These are phyloP conservation scores for Stenchaetothrips biformis DNA, from an alignment of 2,888 invertebrate genomes.

Conservation along the genomic window DNA sequence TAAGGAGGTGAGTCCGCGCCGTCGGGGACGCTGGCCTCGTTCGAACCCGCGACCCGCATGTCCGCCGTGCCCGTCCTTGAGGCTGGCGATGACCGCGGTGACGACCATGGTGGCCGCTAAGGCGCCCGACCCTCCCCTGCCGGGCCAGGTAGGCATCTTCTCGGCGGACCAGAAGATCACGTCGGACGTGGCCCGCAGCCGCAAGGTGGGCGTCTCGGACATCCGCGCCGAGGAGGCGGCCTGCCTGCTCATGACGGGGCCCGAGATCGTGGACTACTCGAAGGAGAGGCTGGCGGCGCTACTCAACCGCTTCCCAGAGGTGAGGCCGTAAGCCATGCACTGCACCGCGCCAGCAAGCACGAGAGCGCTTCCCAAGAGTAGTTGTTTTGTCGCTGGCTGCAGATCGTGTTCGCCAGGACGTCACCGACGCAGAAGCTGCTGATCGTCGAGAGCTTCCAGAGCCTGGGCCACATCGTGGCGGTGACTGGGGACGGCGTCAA, in stretches of 20 bases:
- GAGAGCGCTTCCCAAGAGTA: too few relatives aligned
- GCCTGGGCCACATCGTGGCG: conserved; percentile 45
- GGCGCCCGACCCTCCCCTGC: neutral
- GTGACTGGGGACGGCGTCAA: conserved; percentile 54
- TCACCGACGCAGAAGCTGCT: conserved; percentile 38
- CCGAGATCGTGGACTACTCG: conserved; percentile 2
- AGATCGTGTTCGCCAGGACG: conserved; percentile 45
- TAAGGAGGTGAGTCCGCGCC: neutral
- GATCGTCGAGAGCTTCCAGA: conserved; percentile 46
- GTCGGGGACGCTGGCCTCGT: neutral
- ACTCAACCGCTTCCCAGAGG: conserved; percentile 7
- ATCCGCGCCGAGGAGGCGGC: conserved; percentile 7
- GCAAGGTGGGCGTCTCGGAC: neutral
- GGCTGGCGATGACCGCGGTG: neutral
- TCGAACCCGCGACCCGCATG: neutral
- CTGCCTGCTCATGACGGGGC: conserved; percentile 12
- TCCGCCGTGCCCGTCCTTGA: neutral
- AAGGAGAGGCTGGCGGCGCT: conserved; percentile 1
- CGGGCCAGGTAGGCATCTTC: conserved; percentile 20
- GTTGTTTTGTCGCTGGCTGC: neutral
- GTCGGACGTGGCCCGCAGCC: conserved; percentile 7
- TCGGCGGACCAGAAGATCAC: conserved; percentile 17
- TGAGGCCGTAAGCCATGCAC: neutral
- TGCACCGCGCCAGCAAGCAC: too few relatives aligned
- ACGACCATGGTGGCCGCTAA: neutral